Evolutionary conservation across 2,113 vertebrate species (phyloP).

Genomic region (Brachyhypopomus occidentalis): DNA sequence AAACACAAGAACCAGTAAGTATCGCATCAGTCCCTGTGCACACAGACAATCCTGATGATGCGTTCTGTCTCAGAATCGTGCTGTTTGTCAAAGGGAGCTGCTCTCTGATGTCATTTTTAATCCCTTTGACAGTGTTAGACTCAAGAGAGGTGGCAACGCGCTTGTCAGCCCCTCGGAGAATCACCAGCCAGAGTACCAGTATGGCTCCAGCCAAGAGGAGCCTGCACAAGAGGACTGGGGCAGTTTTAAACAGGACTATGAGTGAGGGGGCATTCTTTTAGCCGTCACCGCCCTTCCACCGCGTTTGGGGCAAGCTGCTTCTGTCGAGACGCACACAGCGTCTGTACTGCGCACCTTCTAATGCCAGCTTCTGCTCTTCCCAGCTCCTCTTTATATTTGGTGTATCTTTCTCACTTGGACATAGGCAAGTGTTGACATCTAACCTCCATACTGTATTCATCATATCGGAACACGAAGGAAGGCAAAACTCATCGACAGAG

Average conservation of each 20-base stretch:
- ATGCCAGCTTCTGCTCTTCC: constrained; percentile 42
- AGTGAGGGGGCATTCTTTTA: constrained; percentile 59
- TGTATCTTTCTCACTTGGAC: constrained; percentile 29
- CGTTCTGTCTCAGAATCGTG: not conserved
- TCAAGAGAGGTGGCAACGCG: constrained; percentile 61
- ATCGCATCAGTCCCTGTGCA: not conserved
- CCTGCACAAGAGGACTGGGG: constrained; percentile 45
- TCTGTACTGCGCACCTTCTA: constrained; percentile 33
- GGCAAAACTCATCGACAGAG: not conserved
- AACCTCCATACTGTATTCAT: constrained; percentile 7
- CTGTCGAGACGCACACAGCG: constrained; percentile 17
- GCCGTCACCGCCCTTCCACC: not conserved
- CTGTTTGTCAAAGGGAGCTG: not conserved
- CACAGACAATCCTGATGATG: not conserved
- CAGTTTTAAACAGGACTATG: constrained; percentile 59
- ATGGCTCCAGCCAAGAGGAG: constrained; percentile 51
- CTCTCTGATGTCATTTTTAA: not conserved
- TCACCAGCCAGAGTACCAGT: constrained; percentile 47
- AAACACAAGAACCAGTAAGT: constrained; percentile 99
- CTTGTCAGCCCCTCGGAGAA: constrained; percentile 48
- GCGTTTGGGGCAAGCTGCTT: constrained; percentile 31
- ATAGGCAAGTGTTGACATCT: constrained; percentile 36
- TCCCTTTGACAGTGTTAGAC: constrained; percentile 48
- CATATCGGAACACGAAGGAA: not conserved
- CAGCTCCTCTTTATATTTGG: constrained; percentile 29